Base-by-base conservation (phyloP, 2,797 vertebrate genomes). In the Aselliscus stoliczkanus region DNA sequence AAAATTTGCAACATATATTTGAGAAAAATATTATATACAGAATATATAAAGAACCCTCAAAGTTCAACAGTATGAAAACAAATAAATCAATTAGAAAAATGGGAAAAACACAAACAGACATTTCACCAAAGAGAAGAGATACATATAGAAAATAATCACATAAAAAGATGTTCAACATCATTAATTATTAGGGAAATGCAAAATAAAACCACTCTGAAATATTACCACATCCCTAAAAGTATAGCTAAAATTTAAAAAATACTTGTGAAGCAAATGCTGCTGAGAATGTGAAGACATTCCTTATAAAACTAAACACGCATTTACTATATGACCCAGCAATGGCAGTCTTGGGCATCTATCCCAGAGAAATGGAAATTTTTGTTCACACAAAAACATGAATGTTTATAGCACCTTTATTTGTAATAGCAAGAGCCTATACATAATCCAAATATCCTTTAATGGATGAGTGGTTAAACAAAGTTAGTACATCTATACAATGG, bases 1-100 rank as follows among this genome's bases (percentile, higher is more conserved):
- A 73, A 90, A 83, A 77, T 90, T 94, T 73, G 0, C 21, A 97
- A 84, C 14, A 62, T n/a, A n/a, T 95, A 81, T 70, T 56, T 64
- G 70, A 81, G n/a, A 83, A 86, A 89, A 60, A 27, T 82, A 25
- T 42, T 92, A 50, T 42, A 29, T 70, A 11, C 79, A 37, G 34
- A 85, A 80, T 52, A 84, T 54, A 42, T 73, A 86, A 88, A 31
- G 29, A 84, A 77, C 6, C 90, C 21, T 80, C 10, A 34, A 90
- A 84, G 10, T 73, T 90, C 10, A 91, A 44, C 5, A 84, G 9
- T 84, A 42, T 90, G 27, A 96, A 90, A 94, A 89, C 34, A 88
- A 93, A 79, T 39, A 58, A 69, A 75, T 70, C 34, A 73, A n/a
- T 47, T 88, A 81, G 23, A 64, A 92, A 90, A 90, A 84, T 81